phyloP scores from a whole-genome alignment of 2,113 vertebrate genomes.

The Apodemus sylvaticus region DNA sequence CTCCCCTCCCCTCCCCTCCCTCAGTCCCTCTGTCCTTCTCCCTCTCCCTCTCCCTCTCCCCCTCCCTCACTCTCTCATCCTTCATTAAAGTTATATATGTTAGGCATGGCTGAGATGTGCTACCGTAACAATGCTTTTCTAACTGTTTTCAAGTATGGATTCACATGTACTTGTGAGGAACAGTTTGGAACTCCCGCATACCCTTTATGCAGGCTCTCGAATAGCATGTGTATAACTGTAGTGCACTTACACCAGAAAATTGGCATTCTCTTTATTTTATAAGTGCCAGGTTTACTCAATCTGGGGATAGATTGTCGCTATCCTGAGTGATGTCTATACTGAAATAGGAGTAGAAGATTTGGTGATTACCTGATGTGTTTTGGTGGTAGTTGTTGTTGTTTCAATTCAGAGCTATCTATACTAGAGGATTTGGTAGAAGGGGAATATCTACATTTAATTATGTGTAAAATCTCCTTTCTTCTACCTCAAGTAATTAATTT shows the following conservation, averaged over 20 bases:
- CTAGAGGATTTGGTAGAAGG: conserved; percentile 40
- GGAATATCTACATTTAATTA: background rate
- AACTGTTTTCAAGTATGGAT: background rate
- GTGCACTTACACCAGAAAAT: background rate
- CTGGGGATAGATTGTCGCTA: conserved; percentile 2
- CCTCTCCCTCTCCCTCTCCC: background rate
- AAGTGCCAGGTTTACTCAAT: no score
- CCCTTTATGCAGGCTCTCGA: background rate
- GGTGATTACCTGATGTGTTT: conserved; percentile 7
- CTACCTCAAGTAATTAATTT: background rate
- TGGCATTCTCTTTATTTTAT: background rate
- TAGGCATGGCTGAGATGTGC: background rate
- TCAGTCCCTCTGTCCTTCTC: no score
- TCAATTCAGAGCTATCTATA: background rate
- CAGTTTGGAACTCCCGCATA: background rate
- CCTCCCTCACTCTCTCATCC: background rate
- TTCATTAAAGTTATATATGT: background rate
- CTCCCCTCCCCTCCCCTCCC: background rate
- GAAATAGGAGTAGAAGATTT: conserved; percentile 25
- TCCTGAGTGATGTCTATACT: conserved; percentile 40
- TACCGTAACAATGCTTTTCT: background rate
- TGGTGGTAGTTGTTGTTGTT: conserved; percentile 6
- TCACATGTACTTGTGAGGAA: background rate
- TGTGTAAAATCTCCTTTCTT: background rate
- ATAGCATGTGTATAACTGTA: background rate